Conservation (phyloP, 1,140 invertebrate genomes). For the Lamellibrachia luymesi region DNA sequence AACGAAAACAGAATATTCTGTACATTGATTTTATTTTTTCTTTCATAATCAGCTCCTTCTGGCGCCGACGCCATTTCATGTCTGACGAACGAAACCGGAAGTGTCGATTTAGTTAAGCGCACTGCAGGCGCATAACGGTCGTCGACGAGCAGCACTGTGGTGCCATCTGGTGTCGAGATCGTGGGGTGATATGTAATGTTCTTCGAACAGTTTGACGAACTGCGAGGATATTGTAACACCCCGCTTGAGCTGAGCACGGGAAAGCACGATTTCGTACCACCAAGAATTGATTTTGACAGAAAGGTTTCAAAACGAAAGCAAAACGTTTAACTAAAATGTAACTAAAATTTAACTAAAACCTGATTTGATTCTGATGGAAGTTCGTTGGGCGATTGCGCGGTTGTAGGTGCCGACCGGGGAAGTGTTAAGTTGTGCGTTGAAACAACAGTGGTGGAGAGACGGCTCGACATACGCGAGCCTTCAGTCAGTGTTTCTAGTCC, state of each 20-base stretch:
- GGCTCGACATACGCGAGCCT: neutral
- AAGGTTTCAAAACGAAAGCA: neutral
- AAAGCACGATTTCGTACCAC: neutral
- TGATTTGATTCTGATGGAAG: neutral
- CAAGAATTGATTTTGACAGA: neutral
- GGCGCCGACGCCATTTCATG: neutral
- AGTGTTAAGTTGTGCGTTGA: neutral
- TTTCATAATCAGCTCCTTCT: neutral
- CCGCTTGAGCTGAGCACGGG: neutral
- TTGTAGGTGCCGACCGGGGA: neutral
- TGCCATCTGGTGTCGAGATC: neutral
- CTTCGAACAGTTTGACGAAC: neutral
- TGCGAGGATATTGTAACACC: neutral
- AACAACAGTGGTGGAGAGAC: neutral
- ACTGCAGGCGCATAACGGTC: neutral
- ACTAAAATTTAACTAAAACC: neutral
- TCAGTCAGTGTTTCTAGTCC: neutral
- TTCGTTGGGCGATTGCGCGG: neutral
- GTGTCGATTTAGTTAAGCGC: neutral
- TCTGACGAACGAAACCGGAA: neutral
- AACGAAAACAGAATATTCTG: neutral
- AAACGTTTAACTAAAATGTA: no score
- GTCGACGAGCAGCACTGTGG: neutral
- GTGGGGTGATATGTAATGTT: neutral
- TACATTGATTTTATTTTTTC: neutral